phyloP scores from a whole-genome alignment of 2,888 invertebrate species.

The Erpobdella octoculata region DNA sequence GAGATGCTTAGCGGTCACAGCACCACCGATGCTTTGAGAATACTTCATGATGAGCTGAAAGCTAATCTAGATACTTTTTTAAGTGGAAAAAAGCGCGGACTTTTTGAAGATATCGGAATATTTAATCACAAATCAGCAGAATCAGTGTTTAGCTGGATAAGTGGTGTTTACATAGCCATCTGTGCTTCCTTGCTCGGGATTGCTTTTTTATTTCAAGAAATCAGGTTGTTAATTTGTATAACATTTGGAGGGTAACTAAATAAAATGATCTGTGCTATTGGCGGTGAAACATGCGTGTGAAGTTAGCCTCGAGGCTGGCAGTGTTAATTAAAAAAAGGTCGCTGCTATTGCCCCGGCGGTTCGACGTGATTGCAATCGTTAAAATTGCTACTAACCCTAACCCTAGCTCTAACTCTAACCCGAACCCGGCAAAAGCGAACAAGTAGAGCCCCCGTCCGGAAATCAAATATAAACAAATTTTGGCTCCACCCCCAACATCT shows the following conservation, averaged over 20 bases:
- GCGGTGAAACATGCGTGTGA: too few relatives aligned
- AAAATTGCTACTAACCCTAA: too few relatives aligned
- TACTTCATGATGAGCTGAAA: conserved; percentile 33
- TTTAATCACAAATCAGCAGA: not conserved
- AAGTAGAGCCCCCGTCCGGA: too few relatives aligned
- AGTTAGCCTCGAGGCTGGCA: too few relatives aligned
- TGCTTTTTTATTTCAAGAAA: conserved; percentile 11
- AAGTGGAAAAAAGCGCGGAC: not conserved
- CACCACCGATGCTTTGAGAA: conserved; percentile 34
- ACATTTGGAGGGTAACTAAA: not conserved
- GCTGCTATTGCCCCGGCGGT: too few relatives aligned
- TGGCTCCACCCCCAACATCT: too few relatives aligned
- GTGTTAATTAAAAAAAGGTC: too few relatives aligned
- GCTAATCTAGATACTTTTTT: conserved; percentile 13
- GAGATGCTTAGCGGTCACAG: conserved; percentile 34
- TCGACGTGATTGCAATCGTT: too few relatives aligned
- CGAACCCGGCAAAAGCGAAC: too few relatives aligned
- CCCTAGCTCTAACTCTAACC: too few relatives aligned
- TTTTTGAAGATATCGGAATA: not conserved
- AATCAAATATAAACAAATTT: too few relatives aligned
- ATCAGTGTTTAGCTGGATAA: conserved; percentile 29
- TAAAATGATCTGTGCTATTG: too few relatives aligned
- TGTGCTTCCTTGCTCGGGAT: conserved; percentile 3
- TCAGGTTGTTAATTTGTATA: not conserved
- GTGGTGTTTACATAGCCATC: conserved; percentile 4